A percentile compares a stretch with the other conserved stretches of the same genome.
These are phyloP conservation scores for Holcopasites calliopsidis DNA, from an alignment of 1,140 invertebrate species.

Conservation along the genomic window DNA sequence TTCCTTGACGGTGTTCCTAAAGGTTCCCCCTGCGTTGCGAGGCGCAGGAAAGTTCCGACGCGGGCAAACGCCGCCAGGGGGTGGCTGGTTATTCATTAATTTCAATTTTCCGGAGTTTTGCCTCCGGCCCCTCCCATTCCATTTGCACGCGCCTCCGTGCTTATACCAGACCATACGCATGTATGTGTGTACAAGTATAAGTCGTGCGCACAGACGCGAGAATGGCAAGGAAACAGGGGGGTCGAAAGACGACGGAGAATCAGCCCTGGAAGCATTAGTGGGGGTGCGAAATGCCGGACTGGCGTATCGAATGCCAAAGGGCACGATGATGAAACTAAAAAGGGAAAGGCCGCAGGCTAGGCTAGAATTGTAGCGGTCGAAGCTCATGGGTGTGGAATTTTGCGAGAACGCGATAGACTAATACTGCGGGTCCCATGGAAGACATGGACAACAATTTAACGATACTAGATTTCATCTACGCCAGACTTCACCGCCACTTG, in stretches of 20 bases:
- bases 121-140: slow-evolving; percentile 55
- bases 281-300: slow-evolving; percentile 30
- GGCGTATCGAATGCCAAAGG: slow-evolving; percentile 51
- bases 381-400: not conserved
- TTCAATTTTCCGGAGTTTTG: slow-evolving; percentile 78
- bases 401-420: slow-evolving; percentile 55
- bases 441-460: too few species aligned
- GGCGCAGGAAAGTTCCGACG: slow-evolving; percentile 31
- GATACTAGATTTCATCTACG: too few species aligned
- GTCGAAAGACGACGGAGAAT: slow-evolving; percentile 27
- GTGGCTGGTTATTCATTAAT: slow-evolving; percentile 76
- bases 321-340: not conserved
- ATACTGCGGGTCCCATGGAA: too few species aligned
- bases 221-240: slow-evolving; percentile 10
- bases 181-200: too few species aligned
- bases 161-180: not conserved
- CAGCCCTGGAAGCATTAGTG: slow-evolving; percentile 25
- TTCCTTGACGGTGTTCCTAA: slow-evolving; percentile 67
- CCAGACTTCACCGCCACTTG: too few species aligned
- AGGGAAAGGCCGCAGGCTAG: not conserved
- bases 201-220: too few species aligned
- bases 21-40: slow-evolving; percentile 50
- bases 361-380: not conserved
- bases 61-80: not conserved
- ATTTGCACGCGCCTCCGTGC: slow-evolving; percentile 46